Conservation (phyloP, 2,113 vertebrate genomes). For the Amblyopsis rosae region DNA sequence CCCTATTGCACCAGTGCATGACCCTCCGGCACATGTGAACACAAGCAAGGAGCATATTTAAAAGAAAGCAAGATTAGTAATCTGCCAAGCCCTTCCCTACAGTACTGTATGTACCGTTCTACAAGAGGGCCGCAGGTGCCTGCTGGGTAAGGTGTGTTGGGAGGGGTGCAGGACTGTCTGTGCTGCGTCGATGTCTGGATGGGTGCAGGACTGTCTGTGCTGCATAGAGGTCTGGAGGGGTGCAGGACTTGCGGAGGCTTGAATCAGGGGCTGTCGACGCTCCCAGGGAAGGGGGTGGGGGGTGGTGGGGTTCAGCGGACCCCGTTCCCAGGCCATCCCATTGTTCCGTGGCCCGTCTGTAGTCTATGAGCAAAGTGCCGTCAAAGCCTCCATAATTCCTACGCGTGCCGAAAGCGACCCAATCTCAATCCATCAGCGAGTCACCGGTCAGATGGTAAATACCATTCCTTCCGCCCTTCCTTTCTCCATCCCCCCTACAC, state of each 20-base stretch:
- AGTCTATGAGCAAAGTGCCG: constrained; percentile 59
- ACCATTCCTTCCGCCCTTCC: constrained; percentile 19
- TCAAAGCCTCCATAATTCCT: constrained; percentile 60
- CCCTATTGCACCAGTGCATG: too few relatives aligned
- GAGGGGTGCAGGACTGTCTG: not conserved
- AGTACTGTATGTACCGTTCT: too few relatives aligned
- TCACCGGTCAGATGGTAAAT: constrained; percentile 54
- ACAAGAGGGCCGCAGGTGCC: too few relatives aligned
- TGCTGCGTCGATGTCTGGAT: too few relatives aligned
- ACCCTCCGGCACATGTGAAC: too few relatives aligned
- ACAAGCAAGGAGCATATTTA: not conserved
- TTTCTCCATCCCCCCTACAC: constrained; percentile 3
- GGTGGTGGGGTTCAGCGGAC: constrained; percentile 44
- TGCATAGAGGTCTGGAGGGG: constrained; percentile 9
- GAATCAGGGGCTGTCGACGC: constrained; percentile 54
- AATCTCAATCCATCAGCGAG: constrained; percentile 60
- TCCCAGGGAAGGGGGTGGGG: too few relatives aligned
- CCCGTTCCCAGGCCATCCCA: constrained; percentile 57
- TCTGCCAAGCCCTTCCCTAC: not conserved
- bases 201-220: too few relatives aligned
- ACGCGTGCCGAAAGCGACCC: constrained; percentile 45
- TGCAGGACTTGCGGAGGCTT: constrained; percentile 37
- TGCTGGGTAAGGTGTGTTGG: too few relatives aligned
- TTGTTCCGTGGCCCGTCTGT: constrained; percentile 46
- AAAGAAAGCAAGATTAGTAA: not conserved